Percentiles rank a stretch among this genome's conserved stretches.
Conservation (phyloP, 2,888 invertebrate species). For the Tinea semifulvella region DNA sequence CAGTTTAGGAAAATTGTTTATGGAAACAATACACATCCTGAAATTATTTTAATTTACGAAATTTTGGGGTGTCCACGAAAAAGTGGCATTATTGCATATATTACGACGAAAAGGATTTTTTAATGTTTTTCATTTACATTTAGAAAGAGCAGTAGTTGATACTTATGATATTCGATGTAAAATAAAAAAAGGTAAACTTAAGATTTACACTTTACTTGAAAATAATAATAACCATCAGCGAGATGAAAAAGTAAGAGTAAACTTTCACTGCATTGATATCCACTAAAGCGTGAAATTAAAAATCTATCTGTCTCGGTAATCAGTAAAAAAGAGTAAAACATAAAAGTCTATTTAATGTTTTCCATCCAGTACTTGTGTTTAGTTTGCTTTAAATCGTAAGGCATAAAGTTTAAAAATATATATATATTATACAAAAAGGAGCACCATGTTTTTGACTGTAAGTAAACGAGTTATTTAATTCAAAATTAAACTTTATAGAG, state of each 20-base stretch:
- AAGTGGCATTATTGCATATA: no score
- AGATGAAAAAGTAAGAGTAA: constrained; percentile 6
- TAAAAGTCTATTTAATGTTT: constrained; percentile 38
- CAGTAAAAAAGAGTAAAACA: constrained; percentile 27
- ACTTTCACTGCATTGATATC: constrained; percentile 46
- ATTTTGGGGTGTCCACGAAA: no score
- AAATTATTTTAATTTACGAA: no score
- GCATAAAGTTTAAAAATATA: neutral
- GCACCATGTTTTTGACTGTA: constrained; percentile 1
- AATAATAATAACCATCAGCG: neutral
- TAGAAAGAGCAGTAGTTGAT: no score
- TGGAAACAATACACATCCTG: no score
- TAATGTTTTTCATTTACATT: no score
- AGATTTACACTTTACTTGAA: no score
- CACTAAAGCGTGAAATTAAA: constrained; percentile 48
- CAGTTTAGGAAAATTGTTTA: neutral
- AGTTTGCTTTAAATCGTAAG: constrained; percentile 24
- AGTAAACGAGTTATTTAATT: no score
- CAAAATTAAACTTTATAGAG: no score
- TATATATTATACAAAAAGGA: neutral
- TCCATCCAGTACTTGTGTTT: constrained; percentile 23
- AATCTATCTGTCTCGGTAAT: constrained; percentile 25
- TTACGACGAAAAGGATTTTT: no score
- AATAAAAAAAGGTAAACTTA: no score
- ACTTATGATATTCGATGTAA: no score